Percentiles rank a stretch among this genome's conserved stretches.
phyloP scores from a whole-genome alignment of 1,140 invertebrate species.

The Trichomalopsis sarcophagae region DNA sequence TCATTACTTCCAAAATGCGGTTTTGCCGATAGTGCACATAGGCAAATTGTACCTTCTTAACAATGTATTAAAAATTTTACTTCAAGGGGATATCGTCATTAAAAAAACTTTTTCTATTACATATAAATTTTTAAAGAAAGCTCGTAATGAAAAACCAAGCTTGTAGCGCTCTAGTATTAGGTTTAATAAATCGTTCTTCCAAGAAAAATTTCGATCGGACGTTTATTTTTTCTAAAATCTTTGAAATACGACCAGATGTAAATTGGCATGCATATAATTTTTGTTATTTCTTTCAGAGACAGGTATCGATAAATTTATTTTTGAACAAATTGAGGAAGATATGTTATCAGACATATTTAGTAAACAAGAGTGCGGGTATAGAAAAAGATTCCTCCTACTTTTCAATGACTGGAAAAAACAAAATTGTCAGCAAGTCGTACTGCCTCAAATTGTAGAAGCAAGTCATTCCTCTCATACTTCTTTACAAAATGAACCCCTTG shows the following conservation, averaged over 20 bases:
- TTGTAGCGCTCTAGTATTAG: no score
- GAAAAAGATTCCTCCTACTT: not conserved
- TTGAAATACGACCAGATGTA: not conserved
- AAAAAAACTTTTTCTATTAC: no score
- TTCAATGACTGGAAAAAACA: not conserved
- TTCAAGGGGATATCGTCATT: no score
- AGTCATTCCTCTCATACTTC: not conserved
- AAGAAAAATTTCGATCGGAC: not conserved
- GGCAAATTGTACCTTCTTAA: no score
- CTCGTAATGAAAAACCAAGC: no score
- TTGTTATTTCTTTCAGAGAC: slow-evolving; percentile 2
- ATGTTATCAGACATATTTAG: not conserved
- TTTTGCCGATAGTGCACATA: no score
- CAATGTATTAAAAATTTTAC: no score
- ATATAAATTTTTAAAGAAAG: no score
- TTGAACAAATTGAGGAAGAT: not conserved
- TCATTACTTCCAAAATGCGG: no score
- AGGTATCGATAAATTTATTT: not conserved
- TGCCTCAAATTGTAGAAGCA: not conserved
- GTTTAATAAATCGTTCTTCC: no score
- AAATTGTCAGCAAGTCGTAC: not conserved
- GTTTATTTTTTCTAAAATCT: not conserved
- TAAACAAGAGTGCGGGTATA: not conserved
- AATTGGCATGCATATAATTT: not conserved
- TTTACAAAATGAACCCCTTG: not conserved